phyloP scores from a whole-genome alignment of 2,888 invertebrate genomes.

The Drosophila demipolita region DNA sequence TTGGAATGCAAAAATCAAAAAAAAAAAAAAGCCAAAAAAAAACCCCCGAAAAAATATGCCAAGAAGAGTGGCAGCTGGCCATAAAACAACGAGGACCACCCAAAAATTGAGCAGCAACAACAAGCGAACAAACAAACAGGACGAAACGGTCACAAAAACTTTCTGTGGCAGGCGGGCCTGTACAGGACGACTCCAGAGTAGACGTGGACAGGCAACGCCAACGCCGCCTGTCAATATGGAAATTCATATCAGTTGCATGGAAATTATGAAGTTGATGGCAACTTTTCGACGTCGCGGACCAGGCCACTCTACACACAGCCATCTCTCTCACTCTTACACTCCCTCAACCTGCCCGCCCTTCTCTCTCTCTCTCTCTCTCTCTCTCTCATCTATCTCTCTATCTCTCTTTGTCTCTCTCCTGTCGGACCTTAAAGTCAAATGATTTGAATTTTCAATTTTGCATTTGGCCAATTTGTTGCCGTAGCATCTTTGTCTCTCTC shows the following conservation, averaged over 20 bases:
- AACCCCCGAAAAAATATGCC: constrained; percentile 34
- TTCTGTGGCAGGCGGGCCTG: constrained; percentile 31
- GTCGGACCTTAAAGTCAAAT: constrained; percentile 42
- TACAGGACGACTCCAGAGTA: constrained; percentile 5
- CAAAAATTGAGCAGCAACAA: constrained; percentile 71
- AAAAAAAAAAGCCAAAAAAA: constrained; percentile 26
- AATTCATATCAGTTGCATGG: constrained; percentile 76
- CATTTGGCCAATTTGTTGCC: constrained; percentile 12
- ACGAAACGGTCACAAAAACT: constrained; percentile 32
- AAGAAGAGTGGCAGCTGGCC: constrained; percentile 51
- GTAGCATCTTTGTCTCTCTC: not conserved
- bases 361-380: not conserved
- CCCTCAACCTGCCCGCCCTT: too few species aligned
- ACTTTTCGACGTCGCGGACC: constrained; percentile 56
- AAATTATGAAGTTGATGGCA: constrained; percentile 40
- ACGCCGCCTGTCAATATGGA: constrained; percentile 78
- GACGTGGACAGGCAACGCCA: constrained; percentile 61
- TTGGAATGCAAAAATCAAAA: constrained; percentile 55
- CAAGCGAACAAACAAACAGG: constrained; percentile 8
- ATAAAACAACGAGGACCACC: constrained; percentile 74
- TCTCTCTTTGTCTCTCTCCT: constrained; percentile 5
- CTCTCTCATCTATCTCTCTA: not conserved
- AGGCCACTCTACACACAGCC: constrained; percentile 29
- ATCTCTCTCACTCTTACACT: not conserved
- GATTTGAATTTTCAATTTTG: constrained; percentile 30